These are phyloP conservation scores for Hippocampus mohnikei DNA, from an alignment of 2,113 vertebrate genomes.

Conservation along the genomic window DNA sequence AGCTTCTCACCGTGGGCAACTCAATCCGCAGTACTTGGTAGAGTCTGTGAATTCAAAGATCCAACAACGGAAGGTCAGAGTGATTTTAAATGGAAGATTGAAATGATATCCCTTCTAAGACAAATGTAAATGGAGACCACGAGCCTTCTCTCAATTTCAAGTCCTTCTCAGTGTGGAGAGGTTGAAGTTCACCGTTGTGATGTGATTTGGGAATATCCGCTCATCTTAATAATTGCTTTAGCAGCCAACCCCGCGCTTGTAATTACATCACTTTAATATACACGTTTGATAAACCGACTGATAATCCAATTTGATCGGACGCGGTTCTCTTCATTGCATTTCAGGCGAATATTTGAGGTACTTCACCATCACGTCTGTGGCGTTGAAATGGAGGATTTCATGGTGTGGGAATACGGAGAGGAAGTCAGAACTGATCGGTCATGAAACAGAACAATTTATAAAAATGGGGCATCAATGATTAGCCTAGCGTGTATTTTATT, in stretches of 20 bases:
- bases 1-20: too few relatives aligned
- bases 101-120: not conserved
- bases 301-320: conserved; percentile 63
- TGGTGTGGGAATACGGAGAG: conserved; percentile 43
- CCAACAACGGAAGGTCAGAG: conserved; percentile 19
- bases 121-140: conserved; percentile 14
- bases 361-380: conserved; percentile 52
- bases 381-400: conserved; percentile 49
- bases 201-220: conserved; percentile 67
- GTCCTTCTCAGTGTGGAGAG: conserved; percentile 44
- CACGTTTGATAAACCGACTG: conserved; percentile 50
- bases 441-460: conserved; percentile 50
- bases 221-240: conserved; percentile 70
- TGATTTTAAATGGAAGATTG: not conserved
- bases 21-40: not conserved
- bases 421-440: conserved; percentile 65
- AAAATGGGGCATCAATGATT: conserved; percentile 25
- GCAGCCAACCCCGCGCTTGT: conserved; percentile 67
- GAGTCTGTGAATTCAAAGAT: conserved; percentile 2
- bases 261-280: conserved; percentile 76
- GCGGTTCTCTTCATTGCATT: conserved; percentile 65
- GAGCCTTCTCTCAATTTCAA: conserved; percentile 13
- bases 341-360: conserved; percentile 65
- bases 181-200: conserved; percentile 62
- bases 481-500: conserved; percentile 6